phyloP scores from a whole-genome alignment of 2,113 vertebrate species.

The Riparia riparia region DNA sequence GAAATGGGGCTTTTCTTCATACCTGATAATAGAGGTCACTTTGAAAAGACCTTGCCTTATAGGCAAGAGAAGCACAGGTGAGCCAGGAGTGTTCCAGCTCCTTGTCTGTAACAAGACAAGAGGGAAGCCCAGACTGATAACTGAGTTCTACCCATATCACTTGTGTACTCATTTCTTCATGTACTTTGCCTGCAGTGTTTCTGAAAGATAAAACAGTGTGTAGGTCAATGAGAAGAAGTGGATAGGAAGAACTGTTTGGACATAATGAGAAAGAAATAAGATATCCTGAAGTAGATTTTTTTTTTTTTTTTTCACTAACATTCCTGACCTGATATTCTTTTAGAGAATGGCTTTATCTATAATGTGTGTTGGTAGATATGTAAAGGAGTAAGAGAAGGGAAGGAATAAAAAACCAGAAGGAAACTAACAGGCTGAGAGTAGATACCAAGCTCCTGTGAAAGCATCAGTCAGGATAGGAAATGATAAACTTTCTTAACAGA shows the following conservation, averaged over 20 bases:
- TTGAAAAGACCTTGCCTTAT: slow-evolving; percentile 24
- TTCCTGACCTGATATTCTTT: background rate
- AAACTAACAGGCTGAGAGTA: background rate
- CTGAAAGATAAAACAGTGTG: slow-evolving; percentile 35
- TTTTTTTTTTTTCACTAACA: background rate
- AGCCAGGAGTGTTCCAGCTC: background rate
- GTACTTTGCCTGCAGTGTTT: slow-evolving; percentile 33
- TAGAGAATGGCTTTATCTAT: background rate
- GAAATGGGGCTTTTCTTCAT: slow-evolving; percentile 22
- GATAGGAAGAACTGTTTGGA: background rate
- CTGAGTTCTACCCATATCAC: background rate
- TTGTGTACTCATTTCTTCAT: background rate
- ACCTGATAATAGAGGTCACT: slow-evolving; percentile 40
- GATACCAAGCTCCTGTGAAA: background rate
- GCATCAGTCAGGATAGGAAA: background rate
- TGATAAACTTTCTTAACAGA: background rate
- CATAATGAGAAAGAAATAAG: slow-evolving; percentile 7
- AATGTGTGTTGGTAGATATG: background rate
- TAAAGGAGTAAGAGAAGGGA: background rate
- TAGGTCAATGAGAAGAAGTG: background rate
- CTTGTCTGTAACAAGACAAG: slow-evolving; percentile 18
- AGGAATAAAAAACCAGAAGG: background rate
- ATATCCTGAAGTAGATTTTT: background rate
- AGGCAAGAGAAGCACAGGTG: background rate
- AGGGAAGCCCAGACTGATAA: slow-evolving; percentile 55